Evolutionary conservation across 2,113 vertebrate genomes (phyloP), one percentile per base, ranked within the genome.

Genomic region (Ariopsis seemanni): DNA sequence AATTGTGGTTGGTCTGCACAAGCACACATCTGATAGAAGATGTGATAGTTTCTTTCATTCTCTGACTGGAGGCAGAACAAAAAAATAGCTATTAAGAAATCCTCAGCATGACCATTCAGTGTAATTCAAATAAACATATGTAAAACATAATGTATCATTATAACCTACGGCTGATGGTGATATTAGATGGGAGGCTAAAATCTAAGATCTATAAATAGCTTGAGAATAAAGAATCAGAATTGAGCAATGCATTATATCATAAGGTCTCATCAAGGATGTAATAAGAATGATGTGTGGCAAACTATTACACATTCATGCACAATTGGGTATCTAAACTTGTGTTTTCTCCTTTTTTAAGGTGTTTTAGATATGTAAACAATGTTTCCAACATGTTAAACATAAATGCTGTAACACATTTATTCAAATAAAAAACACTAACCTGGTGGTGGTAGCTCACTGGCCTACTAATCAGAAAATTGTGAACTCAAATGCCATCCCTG

Each of bases 11-110:
- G 94, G 75, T 92, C 89, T 50, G 97, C 97, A 86, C 96, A 99
- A 42, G 98, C 96, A 91, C 98, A 99, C 89, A 99, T 88, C 90
- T 99, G 98, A 91, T 99, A 99, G 94, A 99, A 99, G 91, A 99
- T 97, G 92, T 99, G 98, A 88, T 99, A 99, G 93, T 99, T 99
- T 87, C 98, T 95, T 93, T 99, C 98, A 80, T 97, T 97, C 91
- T 98, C 97, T 48, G 98, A 96, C 98, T 99, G 94, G 58, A 92
- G 87, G 92, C 71, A 89, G 72, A 91, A 48, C 67, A 88, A 86
- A 74, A 82, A 30, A 1, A 15, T 8, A 10, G 5, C n/a, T 69
- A 15, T 15, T 30, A 69, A 69, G 57, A 80, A 55, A 69, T 52
- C 2, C 15, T 18, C 7, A 52, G 42, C 20, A 53, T 86, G 48